Evolutionary conservation across 2,888 invertebrate genomes (phyloP), one percentile per base, ranked within the genome.

Genomic region (Camptogramma bilineatum): DNA sequence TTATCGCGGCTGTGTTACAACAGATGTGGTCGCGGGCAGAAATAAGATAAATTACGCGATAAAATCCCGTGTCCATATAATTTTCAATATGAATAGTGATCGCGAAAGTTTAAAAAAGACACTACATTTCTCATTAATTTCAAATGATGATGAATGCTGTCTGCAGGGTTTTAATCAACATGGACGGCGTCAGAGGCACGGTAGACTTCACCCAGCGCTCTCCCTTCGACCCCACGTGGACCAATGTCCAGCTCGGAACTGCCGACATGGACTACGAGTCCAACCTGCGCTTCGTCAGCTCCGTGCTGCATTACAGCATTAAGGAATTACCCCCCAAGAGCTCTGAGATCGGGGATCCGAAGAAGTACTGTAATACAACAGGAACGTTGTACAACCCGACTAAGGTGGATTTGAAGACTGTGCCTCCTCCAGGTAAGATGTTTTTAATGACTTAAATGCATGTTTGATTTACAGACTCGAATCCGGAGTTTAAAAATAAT

Each of bases 181-280:
- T 95, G 61, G 95, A 96, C 47, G 98, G 98, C 4, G 95, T 98
- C 19, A 95, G 95, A 78, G 98, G 98, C 0, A 95, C 95, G 56
- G 93, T 98, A 1, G 95, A 94, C 9, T 94, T 98, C 66, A 94
- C 93, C 0, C 98, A 98, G 85, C 94, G 96, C 34, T 97, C 97
- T 0, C 96, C 96, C 21, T 97, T 97, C 82, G 96, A 98, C 84
- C 97, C 97, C 0, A 97, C 97, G 0, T 96, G 96, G 93, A 90
- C 96, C 0, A 95, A 95, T 79, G 95, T 98, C 75, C 95, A 96
- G 44, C 83, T 97, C 28, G 93, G 94, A 0, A 94, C 96, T 0
- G 90, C 96, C 0, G 94, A 95, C 74, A 94, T 94, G 52, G 94
- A 96, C 73, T 91, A 96, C 61, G 95, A 96, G 84, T 95, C 95